Conservation (phyloP, 2,113 vertebrate genomes). For the Mustelus asterias region DNA sequence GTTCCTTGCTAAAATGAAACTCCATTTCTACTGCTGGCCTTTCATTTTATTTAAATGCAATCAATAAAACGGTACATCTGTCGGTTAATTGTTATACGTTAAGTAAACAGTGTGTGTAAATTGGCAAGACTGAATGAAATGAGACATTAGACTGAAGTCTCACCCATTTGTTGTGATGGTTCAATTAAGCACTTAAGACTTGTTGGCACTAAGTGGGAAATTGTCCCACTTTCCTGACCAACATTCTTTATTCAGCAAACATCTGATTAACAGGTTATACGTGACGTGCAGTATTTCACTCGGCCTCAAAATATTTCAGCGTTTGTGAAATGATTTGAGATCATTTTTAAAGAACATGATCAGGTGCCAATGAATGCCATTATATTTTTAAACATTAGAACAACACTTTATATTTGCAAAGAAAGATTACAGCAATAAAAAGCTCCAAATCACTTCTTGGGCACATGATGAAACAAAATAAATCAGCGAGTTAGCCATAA, state of each 20-base stretch:
- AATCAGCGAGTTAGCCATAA: too few species aligned
- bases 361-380: too few species aligned
- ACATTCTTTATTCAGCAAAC: not conserved
- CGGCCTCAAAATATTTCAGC: not conserved
- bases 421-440: too few species aligned
- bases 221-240: conserved; percentile 3
- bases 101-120: not conserved
- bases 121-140: not conserved
- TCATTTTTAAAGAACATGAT: not conserved
- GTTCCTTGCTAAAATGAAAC: not conserved
- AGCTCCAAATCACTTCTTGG: too few species aligned
- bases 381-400: too few species aligned
- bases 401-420: too few species aligned
- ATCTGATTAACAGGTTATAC: not conserved
- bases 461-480: too few species aligned
- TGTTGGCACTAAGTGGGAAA: not conserved
- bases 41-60: not conserved
- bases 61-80: not conserved
- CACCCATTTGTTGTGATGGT: not conserved
- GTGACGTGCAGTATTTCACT: not conserved
- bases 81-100: not conserved
- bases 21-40: not conserved
- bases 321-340: conserved; percentile 3
- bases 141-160: not conserved
- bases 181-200: not conserved